Conservation (phyloP, 2,113 vertebrate genomes). For the Vidua macroura region DNA sequence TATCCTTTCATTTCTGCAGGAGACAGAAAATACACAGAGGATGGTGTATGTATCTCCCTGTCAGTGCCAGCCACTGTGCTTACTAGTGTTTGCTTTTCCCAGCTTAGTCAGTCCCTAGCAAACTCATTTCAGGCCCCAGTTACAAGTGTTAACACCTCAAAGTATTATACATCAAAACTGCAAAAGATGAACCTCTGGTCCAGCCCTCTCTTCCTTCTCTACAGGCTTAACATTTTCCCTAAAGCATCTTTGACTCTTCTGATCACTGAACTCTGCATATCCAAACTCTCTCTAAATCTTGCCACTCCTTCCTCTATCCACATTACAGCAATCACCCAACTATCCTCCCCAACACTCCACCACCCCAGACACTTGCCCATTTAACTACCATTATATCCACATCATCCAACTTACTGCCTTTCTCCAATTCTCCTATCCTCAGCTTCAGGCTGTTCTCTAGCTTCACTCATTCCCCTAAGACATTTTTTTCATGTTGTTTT, state of each 20-base stretch:
- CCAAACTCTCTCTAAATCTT: not conserved
- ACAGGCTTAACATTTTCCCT: not conserved
- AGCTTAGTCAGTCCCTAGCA: not conserved
- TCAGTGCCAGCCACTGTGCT: not conserved
- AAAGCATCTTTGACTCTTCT: not conserved
- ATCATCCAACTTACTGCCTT: not conserved
- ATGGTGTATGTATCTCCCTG: not conserved
- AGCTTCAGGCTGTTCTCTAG: not conserved
- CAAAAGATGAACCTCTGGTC: not conserved
- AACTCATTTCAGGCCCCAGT: not conserved
- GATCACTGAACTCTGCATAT: not conserved
- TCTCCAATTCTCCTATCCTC: not conserved
- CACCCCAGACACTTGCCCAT: not conserved
- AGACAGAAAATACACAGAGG: not conserved
- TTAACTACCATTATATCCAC: not conserved
- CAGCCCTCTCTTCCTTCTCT: not conserved
- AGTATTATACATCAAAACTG: not conserved
- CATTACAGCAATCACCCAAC: not conserved
- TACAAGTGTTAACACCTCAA: not conserved
- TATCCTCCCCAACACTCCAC: not conserved
- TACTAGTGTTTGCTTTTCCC: not conserved
- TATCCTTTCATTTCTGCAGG: not conserved
- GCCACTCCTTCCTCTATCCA: not conserved
- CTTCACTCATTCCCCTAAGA: not conserved
- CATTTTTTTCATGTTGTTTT: not conserved